Conservation (phyloP, 2,797 vertebrate species). For the Semotilus atromaculatus region DNA sequence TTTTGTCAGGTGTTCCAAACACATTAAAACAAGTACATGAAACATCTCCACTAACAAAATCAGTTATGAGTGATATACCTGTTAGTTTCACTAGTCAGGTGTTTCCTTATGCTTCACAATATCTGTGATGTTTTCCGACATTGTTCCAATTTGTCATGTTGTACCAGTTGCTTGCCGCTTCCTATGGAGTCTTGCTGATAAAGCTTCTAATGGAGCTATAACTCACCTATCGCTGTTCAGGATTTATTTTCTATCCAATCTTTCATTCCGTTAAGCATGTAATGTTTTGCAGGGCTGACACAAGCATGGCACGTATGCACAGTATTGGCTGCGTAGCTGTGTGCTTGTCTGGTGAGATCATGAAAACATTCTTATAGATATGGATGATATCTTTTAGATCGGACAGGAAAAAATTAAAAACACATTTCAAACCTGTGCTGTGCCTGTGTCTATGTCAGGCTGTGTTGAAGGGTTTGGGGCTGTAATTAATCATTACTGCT, state of each 20-base stretch:
- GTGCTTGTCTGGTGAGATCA: slow-evolving; percentile 18
- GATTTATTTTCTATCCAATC: slow-evolving; percentile 42
- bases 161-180: slow-evolving; percentile 4
- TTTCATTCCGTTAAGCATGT: slow-evolving; percentile 13
- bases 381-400: slow-evolving; percentile 23
- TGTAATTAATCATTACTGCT: slow-evolving; percentile 41
- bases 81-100: background rate
- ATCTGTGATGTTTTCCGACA: background rate
- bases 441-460: background rate
- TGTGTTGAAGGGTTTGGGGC: slow-evolving; percentile 35
- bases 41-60: slow-evolving; percentile 3
- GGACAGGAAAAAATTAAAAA: slow-evolving; percentile 37
- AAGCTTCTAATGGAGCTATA: slow-evolving; percentile 14
- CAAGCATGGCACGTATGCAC: slow-evolving; percentile 21
- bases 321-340: background rate
- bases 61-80: background rate
- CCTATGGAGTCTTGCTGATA: slow-evolving; percentile 26
- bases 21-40: background rate
- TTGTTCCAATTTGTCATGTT: slow-evolving; percentile 11
- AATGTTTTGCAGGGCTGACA: slow-evolving; percentile 23
- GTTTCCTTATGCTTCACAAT: background rate
- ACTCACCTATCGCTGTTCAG: background rate
- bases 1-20: background rate
- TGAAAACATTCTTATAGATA: slow-evolving; percentile 17
- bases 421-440: slow-evolving; percentile 32